Percentiles rank a stretch among this genome's conserved stretches.
phyloP scores from a whole-genome alignment of 2,113 vertebrate species.

The Tachysurus fulvidraco region DNA sequence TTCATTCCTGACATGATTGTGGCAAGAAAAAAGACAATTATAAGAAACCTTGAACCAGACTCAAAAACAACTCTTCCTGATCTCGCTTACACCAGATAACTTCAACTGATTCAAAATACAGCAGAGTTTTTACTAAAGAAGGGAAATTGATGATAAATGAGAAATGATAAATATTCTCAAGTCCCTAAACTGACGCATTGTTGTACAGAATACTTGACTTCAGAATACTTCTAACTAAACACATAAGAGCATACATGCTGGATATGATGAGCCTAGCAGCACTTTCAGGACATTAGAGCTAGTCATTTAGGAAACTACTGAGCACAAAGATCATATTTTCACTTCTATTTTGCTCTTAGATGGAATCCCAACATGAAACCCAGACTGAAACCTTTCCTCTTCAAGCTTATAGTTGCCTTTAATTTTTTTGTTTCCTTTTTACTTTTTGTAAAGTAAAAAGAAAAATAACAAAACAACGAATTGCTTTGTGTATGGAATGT shows the following conservation, averaged over 20 bases:
- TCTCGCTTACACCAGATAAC: not conserved
- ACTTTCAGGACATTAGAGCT: not conserved
- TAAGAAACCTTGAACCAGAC: too few relatives aligned
- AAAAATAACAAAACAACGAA: too few relatives aligned
- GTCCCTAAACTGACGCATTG: not conserved
- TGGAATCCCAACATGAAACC: not conserved
- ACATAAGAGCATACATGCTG: not conserved
- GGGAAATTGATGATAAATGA: too few relatives aligned
- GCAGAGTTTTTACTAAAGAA: not conserved
- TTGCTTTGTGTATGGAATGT: not conserved
- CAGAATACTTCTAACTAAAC: not conserved
- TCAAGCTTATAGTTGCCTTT: not conserved
- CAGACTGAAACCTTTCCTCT: not conserved
- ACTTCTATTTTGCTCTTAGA: not conserved
- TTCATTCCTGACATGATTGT: too few relatives aligned
- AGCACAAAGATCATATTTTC: not conserved
- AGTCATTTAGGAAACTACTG: not conserved
- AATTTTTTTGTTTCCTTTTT: not conserved
- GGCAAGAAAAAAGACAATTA: too few relatives aligned
- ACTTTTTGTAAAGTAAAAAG: too few relatives aligned
- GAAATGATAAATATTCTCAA: not conserved
- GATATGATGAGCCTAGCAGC: not conserved
- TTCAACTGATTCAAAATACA: not conserved
- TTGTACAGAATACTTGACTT: not conserved
- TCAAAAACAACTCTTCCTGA: too few relatives aligned